Base-by-base conservation (phyloP, 2,113 vertebrate genomes). In the Chaetodon auriga region DNA sequence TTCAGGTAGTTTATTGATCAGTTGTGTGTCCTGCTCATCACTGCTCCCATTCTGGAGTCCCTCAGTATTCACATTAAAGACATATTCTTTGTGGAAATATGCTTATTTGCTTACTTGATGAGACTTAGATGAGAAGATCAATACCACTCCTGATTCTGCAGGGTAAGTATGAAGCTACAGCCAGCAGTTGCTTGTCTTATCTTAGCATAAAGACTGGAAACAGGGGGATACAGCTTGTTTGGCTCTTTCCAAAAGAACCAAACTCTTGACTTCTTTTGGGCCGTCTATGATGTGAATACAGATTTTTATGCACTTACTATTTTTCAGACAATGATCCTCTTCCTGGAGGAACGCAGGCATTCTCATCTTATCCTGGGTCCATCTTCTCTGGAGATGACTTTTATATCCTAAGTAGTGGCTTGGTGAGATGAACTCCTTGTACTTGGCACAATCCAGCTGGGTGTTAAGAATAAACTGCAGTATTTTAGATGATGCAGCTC, bases 361-460 rank as follows among this genome's bases (percentile, higher is more conserved):
- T 99, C 89, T 99, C 98, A 0, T 99, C 98, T 41, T 99, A 99
- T 60, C 98, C 98, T 0, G 98, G 97, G 65, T 92, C 96, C 21
- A 97, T 99, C 80, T 98, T 98, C 89, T 99, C 98, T 0, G 94
- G 95, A 1, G 98, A 99, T 48, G 98, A 99, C 91, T 99, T 99
- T 94, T 99, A 99, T 85, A 94, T 99, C 78, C 92, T 98, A 49
- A 96, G 97, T 88, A 99, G 96, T 0, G 95, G 97, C n/a, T 91
- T 99, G 97, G 98, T 99, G 89, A 97, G 96, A 89, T 97, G 96
- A 94, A 30, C n/a, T 48, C 9, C 64, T 49, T 68, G 14, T 68
- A 15, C 15, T 35, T 53, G 7, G 18, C 45, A 45, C 64, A 12
- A 62, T 16, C 45, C 3, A 80, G 35, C 13, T n/a, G 14, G 8